Conservation (phyloP, 1,140 invertebrate genomes). For the Caerostris darwini region DNA sequence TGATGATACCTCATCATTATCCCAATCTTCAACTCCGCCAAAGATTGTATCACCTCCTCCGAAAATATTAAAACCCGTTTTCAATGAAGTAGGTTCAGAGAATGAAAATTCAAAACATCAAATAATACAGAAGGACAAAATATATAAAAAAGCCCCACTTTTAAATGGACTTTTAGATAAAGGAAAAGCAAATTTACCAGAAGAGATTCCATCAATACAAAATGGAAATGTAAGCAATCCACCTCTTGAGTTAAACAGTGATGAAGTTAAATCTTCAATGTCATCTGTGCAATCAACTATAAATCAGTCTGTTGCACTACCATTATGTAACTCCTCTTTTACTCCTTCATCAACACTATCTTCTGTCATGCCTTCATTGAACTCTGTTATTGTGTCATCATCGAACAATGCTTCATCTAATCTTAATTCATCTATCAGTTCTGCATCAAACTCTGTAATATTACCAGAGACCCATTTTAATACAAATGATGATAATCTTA, state of each 20-base stretch:
- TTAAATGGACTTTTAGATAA: slow-evolving; percentile 80
- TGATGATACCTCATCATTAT: slow-evolving; percentile 28
- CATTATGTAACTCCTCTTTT: slow-evolving; percentile 13
- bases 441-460: slow-evolving; percentile 49
- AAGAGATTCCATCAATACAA: slow-evolving; percentile 50
- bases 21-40: slow-evolving; percentile 10
- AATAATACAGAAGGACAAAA: slow-evolving; percentile 61
- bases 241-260: slow-evolving; percentile 16
- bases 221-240: slow-evolving; percentile 60
- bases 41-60: slow-evolving; percentile 51
- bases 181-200: slow-evolving; percentile 77
- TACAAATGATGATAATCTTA: slow-evolving; percentile 59
- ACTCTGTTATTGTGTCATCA: slow-evolving; percentile 17
- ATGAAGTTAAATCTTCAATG: slow-evolving; percentile 63
- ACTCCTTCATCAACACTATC: slow-evolving; percentile 1
- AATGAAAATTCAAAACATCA: slow-evolving; percentile 58
- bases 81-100: slow-evolving; percentile 39
- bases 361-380: slow-evolving; percentile 2
- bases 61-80: slow-evolving; percentile 77
- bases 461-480: slow-evolving; percentile 72
- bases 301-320: slow-evolving; percentile 48
- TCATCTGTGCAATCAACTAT: slow-evolving; percentile 66
- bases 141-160: slow-evolving; percentile 79
- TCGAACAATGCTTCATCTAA: slow-evolving; percentile 58
- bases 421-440: slow-evolving; percentile 9